Evolutionary conservation across 1,140 invertebrate species (phyloP).

Genomic region (Tachypleus tridentatus): DNA sequence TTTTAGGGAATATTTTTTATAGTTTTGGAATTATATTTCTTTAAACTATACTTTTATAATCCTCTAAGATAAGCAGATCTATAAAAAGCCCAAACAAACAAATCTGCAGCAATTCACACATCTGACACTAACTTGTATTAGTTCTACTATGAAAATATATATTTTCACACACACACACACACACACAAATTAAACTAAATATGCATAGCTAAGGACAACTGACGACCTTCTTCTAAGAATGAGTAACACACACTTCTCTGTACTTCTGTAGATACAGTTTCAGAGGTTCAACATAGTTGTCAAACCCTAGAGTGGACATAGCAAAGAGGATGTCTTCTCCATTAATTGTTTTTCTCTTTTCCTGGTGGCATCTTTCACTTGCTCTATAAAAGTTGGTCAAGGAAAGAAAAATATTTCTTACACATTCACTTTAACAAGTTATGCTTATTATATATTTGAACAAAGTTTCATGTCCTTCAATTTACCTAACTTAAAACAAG

Average conservation of each 20-base stretch:
- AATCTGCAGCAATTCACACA: not conserved
- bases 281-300: conserved; percentile 95
- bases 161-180: no score
- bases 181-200: not conserved
- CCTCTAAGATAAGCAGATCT: no score
- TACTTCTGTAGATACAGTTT: conserved; percentile 96
- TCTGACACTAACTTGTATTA: not conserved
- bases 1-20: no score
- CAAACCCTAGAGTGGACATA: conserved; percentile 93
- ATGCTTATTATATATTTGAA: not conserved
- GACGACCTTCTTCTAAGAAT: not conserved
- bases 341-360: conserved; percentile 98
- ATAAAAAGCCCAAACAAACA: not conserved
- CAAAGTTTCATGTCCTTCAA: not conserved
- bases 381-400: conserved; percentile 39
- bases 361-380: conserved; percentile 89
- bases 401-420: conserved; percentile 7
- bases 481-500: conserved; percentile 2
- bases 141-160: not conserved
- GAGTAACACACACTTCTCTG: conserved; percentile 48
- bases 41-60: no score
- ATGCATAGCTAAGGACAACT: not conserved
- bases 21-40: no score
- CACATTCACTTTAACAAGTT: conserved; percentile 7
- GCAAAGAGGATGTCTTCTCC: conserved; percentile 96